Base-by-base conservation (phyloP, 23 tunicate genomes). In the Trididemnum miniatum region DNA sequence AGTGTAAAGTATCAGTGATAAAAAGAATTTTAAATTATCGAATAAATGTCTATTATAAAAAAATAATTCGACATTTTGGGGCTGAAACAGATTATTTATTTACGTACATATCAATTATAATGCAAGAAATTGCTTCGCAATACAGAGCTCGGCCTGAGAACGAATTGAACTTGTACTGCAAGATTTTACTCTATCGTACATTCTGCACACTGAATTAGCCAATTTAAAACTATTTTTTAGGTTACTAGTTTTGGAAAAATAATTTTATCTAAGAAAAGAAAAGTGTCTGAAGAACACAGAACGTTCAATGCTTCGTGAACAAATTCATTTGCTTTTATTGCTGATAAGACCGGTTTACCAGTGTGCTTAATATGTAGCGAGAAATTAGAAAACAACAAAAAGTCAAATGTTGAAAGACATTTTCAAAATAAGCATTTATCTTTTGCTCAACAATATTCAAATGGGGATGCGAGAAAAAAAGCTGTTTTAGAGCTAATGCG, bases 371-470 rank as follows among this genome's bases (percentile, higher is more conserved):
- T 71, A 71, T 71, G 76, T 71, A 32, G 26, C 39, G 76, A 71
- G 80, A 40, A 74, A 74, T 74, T 74, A 74, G 80, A 59, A 74
- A 74, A 74, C 80, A 74, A 74, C 80, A 40, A 74, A 74, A 74
- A 74, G 60, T 74, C 60, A 74, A 74, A 74, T 40, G 80, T 74
- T 74, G 80, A 74, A 74, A 74, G 60, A 74, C 80, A 74, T 74
- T 74, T 74, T 44, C 60, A 37, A 40, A 74, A 74, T 74, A 74
- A 74, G 62, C 80, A 74, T 40, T 37, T 37, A 37, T 38, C 29
- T 40, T 74, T 74, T 74, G 80, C 80, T 37, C 59, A 74, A 74
- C 38, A 37, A 74, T 74, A 74, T 74, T 40, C 80, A 37, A n/a
- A 31, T 7, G 80, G 76, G 15, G 60, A 74, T 74, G 59, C 59